Percentiles rank a stretch among this genome's conserved stretches.
Conservation (phyloP, 2,797 vertebrate species). For the Pseudotriccus pelzelni region DNA sequence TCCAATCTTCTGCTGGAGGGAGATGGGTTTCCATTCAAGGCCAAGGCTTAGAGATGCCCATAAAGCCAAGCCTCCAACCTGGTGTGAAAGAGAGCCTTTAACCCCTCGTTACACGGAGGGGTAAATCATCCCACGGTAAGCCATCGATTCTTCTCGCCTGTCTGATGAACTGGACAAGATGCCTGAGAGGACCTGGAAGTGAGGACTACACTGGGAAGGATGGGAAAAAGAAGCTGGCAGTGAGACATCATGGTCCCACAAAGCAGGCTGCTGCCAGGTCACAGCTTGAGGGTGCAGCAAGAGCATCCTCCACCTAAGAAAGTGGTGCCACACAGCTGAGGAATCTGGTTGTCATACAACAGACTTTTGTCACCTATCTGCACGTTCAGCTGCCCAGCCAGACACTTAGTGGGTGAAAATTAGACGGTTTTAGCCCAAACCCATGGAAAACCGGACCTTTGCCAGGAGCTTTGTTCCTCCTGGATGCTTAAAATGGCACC, state of each 20-base stretch:
- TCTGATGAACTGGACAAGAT: neutral
- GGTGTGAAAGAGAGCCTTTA: neutral
- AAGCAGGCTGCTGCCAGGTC: neutral
- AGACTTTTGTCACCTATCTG: neutral
- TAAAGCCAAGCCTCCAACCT: neutral
- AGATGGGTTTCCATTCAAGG: neutral
- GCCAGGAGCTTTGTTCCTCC: neutral
- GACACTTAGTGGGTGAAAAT: neutral
- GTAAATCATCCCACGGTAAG: neutral
- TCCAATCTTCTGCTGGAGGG: neutral
- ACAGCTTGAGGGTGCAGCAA: neutral
- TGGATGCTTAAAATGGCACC: neutral
- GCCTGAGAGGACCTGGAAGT: neutral
- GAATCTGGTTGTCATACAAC: neutral
- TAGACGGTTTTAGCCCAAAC: neutral
- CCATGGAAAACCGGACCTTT: neutral
- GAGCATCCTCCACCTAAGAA: neutral
- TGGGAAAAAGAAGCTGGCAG: neutral
- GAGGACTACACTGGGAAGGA: neutral
- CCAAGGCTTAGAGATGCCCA: neutral
- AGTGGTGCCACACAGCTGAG: neutral
- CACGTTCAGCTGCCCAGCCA: neutral
- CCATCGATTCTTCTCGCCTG: neutral
- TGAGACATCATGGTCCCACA: fast-evolving
- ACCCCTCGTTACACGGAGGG: neutral